Percentiles rank a stretch among this genome's conserved stretches.
Conservation (phyloP, 1,140 invertebrate genomes). For the Calliphora vicina region DNA sequence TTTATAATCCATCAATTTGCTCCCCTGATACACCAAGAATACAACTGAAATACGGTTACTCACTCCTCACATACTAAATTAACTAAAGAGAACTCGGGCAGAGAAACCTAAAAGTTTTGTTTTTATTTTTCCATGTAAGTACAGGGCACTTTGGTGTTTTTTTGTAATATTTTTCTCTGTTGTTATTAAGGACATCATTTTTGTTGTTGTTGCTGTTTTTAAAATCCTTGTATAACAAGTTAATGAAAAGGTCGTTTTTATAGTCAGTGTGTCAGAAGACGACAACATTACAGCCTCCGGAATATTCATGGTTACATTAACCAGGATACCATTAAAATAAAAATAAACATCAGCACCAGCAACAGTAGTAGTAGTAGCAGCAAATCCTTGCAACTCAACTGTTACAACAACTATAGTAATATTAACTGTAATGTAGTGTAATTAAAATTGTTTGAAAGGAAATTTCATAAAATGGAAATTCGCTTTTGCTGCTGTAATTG, state of each 20-base stretch:
- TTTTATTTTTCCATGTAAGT: too few species aligned
- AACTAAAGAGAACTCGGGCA: too few species aligned
- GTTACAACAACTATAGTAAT: too few species aligned
- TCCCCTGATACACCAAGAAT: too few species aligned
- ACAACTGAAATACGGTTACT: too few species aligned
- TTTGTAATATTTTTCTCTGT: too few species aligned
- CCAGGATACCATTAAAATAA: background rate
- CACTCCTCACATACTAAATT: too few species aligned
- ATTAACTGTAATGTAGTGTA: background rate
- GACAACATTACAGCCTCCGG: background rate
- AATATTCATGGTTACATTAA: background rate
- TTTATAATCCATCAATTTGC: too few species aligned
- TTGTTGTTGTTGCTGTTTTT: background rate
- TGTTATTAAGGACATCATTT: background rate
- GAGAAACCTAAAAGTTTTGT: too few species aligned
- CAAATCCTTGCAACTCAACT: background rate
- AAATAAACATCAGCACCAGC: background rate
- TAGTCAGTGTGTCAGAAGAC: background rate
- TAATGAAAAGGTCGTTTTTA: background rate
- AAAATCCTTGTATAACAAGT: background rate
- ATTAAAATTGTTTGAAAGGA: background rate
- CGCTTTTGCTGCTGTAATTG: background rate
- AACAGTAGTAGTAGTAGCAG: background rate
- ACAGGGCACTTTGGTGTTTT: too few species aligned
- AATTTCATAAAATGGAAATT: background rate